Base-by-base conservation (phyloP, 2,797 vertebrate species). In the Leucoraja ocellata region DNA sequence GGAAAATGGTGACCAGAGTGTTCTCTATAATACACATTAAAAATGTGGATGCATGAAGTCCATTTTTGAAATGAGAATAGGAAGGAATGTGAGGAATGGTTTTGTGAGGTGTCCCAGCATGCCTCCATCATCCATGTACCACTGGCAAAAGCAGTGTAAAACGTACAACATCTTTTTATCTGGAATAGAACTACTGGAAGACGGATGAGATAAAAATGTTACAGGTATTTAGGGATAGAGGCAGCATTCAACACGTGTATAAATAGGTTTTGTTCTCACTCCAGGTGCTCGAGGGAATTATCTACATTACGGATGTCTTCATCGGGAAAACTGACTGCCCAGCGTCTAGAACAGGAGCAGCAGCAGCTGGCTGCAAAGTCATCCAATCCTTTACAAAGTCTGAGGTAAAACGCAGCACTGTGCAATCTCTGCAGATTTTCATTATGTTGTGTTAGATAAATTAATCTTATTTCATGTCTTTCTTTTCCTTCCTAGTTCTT, bases 341-440 rank as follows among this genome's bases (percentile, higher is more conserved):
- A 18, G 1, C 8, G 8, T 1, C 0, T 9, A 10, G 2, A 23
- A 0, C 0, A 9, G 61, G 1, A 5, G 0, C 0, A 0, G 5
- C 8, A 68, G 1, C 0, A 6, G 7, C 0, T 36, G 32, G 68
- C n/a, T 88, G 84, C 84, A 1, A 8, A 0, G 0, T 88, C 32
- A 21, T 68, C 36, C 1, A 21, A 32, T 0, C n/a, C 18, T 4
- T 0, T 21, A 14, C 13, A 7, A 11, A 21, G 3, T 21, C 61
- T 2, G 6, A 68, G 84, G 84, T 88, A 68, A 68, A 68, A 32
- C n/a, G 58, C 28, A 4, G 61, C 58, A 84, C 81, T n/a, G 21
- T 84, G 9, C 28, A 58, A 61, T 84, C 46, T 84, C 11, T 63
- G 14, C n/a, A 32, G 14, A 36, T 68, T 25, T 32, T 23, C 54